These are phyloP conservation scores for Lucilia sericata DNA, from an alignment of 1,140 invertebrate genomes.

Conservation along the genomic window DNA sequence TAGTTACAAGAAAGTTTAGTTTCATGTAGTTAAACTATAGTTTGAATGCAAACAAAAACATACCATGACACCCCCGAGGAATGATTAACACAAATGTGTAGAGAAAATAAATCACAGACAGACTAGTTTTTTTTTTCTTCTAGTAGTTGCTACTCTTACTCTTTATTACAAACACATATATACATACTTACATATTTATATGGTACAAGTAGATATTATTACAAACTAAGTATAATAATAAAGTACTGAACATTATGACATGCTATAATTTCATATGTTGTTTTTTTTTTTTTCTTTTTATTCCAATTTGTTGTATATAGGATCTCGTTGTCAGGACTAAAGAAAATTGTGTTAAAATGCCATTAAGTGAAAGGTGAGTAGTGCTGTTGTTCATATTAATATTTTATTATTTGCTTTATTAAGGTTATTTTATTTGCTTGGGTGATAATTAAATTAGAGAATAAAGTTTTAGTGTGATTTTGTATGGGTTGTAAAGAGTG, in stretches of 20 bases:
- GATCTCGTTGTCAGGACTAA: neutral
- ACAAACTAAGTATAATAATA: neutral
- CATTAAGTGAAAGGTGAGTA: neutral
- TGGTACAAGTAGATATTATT: neutral
- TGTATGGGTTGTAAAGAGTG: neutral
- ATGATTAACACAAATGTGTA: conserved; percentile 17
- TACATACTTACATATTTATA: too few species aligned
- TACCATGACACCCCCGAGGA: neutral
- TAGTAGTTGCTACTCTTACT: neutral
- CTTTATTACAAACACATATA: neutral
- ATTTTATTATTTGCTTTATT: neutral
- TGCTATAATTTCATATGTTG: too few species aligned
- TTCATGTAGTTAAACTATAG: neutral
- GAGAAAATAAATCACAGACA: neutral
- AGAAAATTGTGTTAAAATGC: neutral
- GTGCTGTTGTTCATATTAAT: neutral
- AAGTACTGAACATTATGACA: neutral
- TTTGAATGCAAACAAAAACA: neutral
- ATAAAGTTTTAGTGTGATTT: neutral
- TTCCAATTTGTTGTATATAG: neutral
- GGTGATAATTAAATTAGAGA: neutral
- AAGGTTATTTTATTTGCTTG: neutral
- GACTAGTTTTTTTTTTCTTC: neutral
- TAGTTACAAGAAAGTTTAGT: neutral
- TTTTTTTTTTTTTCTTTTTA: too few species aligned